phyloP scores from a whole-genome alignment of 2,888 invertebrate genomes.

The Ernsta delagoae region DNA sequence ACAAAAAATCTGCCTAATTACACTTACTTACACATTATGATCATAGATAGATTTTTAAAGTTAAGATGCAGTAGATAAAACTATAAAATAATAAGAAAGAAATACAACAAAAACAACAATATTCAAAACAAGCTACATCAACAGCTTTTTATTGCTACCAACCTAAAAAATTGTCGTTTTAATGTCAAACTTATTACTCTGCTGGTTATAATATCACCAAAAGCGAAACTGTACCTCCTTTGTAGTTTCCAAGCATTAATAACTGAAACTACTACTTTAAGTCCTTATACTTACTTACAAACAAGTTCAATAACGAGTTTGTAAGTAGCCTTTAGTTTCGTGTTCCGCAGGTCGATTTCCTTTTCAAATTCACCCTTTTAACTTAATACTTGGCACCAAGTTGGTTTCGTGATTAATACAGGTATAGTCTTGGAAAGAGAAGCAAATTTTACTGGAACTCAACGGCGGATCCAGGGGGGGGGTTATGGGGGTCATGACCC shows the following conservation, averaged over 20 bases:
- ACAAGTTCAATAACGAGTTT: not conserved
- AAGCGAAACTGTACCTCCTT: not conserved
- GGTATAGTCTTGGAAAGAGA: not conserved
- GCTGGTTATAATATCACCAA: not conserved
- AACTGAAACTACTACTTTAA: conserved; percentile 1
- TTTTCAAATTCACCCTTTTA: not conserved
- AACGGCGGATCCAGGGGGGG: too few relatives aligned
- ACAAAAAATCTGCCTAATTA: too few relatives aligned
- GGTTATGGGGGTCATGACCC: too few relatives aligned
- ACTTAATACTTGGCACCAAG: not conserved
- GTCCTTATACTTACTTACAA: not conserved
- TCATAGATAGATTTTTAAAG: too few relatives aligned
- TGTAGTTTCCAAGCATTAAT: not conserved
- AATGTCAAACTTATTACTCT: too few relatives aligned
- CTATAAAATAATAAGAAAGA: too few relatives aligned
- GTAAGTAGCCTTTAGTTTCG: conserved; percentile 2
- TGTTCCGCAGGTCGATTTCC: conserved; percentile 1
- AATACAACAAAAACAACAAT: too few relatives aligned
- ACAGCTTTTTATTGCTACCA: too few relatives aligned
- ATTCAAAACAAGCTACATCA: too few relatives aligned
- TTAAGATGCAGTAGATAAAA: too few relatives aligned
- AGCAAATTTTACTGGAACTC: not conserved
- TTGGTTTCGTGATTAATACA: not conserved
- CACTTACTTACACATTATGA: too few relatives aligned
- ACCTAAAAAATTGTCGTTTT: too few relatives aligned